Evolutionary conservation across 1,140 invertebrate genomes (phyloP), one percentile per base, ranked within the genome.

Genomic region (Papilio aristodemus): DNA sequence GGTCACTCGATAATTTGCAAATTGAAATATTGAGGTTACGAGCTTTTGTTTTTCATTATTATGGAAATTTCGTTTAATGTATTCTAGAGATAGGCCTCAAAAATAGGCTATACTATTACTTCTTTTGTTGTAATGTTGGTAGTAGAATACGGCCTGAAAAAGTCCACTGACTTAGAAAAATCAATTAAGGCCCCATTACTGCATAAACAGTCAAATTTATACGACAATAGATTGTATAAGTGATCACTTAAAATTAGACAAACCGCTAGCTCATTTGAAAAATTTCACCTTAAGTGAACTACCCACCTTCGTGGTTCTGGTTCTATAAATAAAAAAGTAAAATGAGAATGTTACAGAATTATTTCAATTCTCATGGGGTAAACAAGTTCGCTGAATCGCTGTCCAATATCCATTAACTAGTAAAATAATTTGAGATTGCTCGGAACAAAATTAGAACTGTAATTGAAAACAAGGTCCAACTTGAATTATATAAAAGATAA

Each of bases 1-100:
- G 59, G 59, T 62, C 59, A 62, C 59, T 62, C 59, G n/a, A 62
- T 62, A 62, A 62, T 62, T 39, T 38, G 59, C 59, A 39, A 37
- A 62, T 19, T 19, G 32, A 62, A 22, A 38, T 62, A 62, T 37
- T 6, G 36, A 36, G 59, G 36, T 62, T 62, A 62, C n/a, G 4
- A 62, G 36, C n/a, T 38, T 62, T 37, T 59, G 4, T 14, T 14
- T n/a, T 32, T 36, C n/a, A n/a, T 36, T 58, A 32, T 13, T 58
- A 32, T 0, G 11, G 7, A 32, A 58, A 57, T 13, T 11, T 11
- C 4, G 5, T 22, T 54, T 4, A 54, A 54, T 13, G 14, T 5
- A n/a, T 43, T 6, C 38, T 13, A 17, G 7, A 17, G 41, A 43
- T 0, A 43, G 6, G 4, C 4, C 4, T n/a, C n/a, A 41, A n/a